phyloP scores from a whole-genome alignment of 2,113 vertebrate species.

The Andinoacara biseriatus region DNA sequence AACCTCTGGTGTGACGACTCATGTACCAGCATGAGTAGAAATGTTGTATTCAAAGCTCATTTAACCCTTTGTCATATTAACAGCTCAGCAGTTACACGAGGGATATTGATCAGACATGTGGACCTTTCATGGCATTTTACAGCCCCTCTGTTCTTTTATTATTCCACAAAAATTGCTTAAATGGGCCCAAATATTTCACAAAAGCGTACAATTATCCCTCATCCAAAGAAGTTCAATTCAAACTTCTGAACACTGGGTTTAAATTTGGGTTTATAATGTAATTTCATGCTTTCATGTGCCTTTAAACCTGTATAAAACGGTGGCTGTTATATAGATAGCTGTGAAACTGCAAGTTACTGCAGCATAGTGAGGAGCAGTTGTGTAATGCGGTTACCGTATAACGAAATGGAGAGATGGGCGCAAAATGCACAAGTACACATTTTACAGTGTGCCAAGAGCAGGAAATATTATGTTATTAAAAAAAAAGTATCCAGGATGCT shows the following conservation, averaged over 20 bases:
- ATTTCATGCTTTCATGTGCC: not conserved
- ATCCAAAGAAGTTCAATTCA: not conserved
- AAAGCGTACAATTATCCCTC: not conserved
- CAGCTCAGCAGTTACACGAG: not conserved
- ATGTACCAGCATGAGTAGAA: not conserved
- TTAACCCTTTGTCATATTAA: not conserved
- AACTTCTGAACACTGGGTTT: not conserved
- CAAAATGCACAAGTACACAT: not conserved
- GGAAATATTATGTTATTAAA: not conserved
- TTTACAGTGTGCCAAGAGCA: constrained; percentile 2
- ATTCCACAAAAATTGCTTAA: not conserved
- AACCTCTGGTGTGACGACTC: not conserved
- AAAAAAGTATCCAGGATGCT: constrained; percentile 7
- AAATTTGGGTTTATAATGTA: not conserved
- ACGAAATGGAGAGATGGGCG: not conserved
- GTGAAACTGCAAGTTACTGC: constrained; percentile 5
- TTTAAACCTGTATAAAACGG: not conserved
- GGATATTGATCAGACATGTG: constrained; percentile 3
- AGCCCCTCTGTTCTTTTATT: not conserved
- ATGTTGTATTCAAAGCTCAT: constrained; percentile 33
- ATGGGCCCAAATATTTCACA: not conserved
- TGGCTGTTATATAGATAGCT: not conserved
- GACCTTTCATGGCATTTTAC: not conserved
- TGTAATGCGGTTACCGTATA: not conserved
- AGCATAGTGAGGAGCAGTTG: not conserved